Evolutionary conservation across 2,113 vertebrate genomes (phyloP).

Genomic region (Eidolon helvum): DNA sequence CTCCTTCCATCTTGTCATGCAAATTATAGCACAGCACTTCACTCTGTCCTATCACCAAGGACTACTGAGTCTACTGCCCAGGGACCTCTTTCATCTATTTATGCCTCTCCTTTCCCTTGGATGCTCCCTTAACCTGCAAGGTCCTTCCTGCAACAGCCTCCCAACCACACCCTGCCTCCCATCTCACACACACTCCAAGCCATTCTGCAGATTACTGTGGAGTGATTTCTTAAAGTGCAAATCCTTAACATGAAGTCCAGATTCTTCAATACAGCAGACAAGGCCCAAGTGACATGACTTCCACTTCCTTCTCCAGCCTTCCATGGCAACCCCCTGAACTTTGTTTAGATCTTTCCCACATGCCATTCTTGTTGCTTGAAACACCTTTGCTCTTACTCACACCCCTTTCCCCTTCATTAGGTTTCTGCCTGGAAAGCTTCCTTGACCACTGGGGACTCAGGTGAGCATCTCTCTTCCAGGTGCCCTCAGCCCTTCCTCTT

Average conservation of each 20-base stretch:
- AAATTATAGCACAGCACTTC: neutral
- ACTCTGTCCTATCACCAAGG: neutral
- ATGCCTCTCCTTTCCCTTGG: neutral
- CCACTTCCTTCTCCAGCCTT: neutral
- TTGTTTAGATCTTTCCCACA: neutral
- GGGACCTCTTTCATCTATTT: neutral
- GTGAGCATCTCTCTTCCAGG: rapidly evolving
- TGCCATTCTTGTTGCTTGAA: neutral
- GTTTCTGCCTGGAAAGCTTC: neutral
- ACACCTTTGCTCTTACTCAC: neutral
- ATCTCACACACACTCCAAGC: neutral
- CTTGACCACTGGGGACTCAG: neutral
- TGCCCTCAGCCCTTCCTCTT: neutral
- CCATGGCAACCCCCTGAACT: neutral
- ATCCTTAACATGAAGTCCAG: neutral
- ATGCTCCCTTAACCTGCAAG: neutral
- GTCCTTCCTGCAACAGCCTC: neutral
- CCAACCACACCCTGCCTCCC: neutral
- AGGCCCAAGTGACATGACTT: neutral
- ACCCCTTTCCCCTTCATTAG: neutral
- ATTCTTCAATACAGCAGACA: neutral
- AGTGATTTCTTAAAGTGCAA: neutral
- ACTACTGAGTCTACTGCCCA: neutral
- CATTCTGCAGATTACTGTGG: neutral
- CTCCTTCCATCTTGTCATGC: neutral